Base-by-base conservation (phyloP, 2,113 vertebrate species). In the Ceyx cyanopectus region DNA sequence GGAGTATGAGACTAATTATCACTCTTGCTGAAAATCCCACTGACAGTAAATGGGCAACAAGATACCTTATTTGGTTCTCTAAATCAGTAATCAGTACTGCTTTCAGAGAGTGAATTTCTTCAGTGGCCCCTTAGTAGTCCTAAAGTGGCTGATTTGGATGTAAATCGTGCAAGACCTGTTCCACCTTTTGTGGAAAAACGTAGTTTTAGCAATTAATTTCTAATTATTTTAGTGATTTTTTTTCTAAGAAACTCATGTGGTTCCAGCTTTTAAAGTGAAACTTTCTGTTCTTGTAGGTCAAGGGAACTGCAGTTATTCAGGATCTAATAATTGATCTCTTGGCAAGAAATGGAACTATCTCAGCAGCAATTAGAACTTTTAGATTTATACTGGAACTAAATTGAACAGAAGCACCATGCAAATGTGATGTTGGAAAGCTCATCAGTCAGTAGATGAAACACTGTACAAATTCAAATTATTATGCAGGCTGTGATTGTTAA, bases 291-390 rank as follows among this genome's bases (percentile, higher is more conserved):
- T 68, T 77, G 48, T 69, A 66, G 37, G 18, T 75, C 69, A 51
- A 81, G 60, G 87, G 75, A 92, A 21, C 51, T 65, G 53, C 70
- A 69, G 48, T 85, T 93, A 85, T 30, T 68, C 32, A 46, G 65
- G 27, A 50, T 75, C 79, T 86, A 48, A 79, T 72, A 78, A 81
- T 34, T 89, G 51, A 77, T 92, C 45, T 85, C 29, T 85, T 91
- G 79, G 62, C 66, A 86, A 78, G 62, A 92, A n/a, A 84, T 76
- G 13, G 73, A 90, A 48, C 37, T 60, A 37, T 92, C 41, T 80
- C 92, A 26, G 60, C 84, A 82, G 84, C 75, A 73, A 45, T 87
- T 91, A 56, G 12, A 91, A 79, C 37, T 37, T 37, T 37, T 37
- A 37, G n/a, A 72, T 75, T 72, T 75, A 22, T 85, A 17, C 45